Conservation (phyloP, 2,113 vertebrate genomes). For the Chionis minor region DNA sequence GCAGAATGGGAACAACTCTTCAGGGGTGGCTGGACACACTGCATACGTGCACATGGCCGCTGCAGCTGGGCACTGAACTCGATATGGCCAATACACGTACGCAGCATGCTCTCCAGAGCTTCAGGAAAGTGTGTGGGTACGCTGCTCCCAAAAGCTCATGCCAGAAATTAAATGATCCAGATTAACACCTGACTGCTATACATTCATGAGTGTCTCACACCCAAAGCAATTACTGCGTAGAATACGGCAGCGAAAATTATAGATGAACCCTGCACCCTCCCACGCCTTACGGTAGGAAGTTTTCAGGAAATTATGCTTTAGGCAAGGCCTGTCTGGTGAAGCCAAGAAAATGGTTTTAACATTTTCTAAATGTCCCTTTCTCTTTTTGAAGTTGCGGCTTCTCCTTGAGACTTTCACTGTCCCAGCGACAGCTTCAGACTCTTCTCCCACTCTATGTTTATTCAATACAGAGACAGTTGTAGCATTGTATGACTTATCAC, state of each 20-base stretch:
- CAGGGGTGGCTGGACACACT: background rate
- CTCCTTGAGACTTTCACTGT: conserved; percentile 31
- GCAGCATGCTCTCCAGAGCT: background rate
- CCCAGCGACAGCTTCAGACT: background rate
- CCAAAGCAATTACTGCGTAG: background rate
- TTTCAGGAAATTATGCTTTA: background rate
- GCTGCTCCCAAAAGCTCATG: accelerated
- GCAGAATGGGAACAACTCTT: background rate
- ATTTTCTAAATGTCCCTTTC: background rate
- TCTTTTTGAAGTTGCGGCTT: background rate
- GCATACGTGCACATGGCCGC: accelerated
- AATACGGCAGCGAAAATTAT: background rate
- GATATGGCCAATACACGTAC: accelerated
- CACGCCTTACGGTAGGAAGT: background rate
- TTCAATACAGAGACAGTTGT: conserved; percentile 4
- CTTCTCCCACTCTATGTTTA: background rate
- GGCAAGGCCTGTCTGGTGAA: background rate
- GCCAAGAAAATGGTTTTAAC: background rate
- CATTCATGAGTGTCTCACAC: background rate
- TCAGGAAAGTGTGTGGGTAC: background rate
- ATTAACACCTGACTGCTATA: background rate
- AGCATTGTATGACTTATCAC: conserved; percentile 49
- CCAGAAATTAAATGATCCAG: background rate
- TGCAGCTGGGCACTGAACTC: background rate
- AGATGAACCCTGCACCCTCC: background rate